Base-by-base conservation (phyloP, 2,888 invertebrate genomes). In the Periphyllus acericola region DNA sequence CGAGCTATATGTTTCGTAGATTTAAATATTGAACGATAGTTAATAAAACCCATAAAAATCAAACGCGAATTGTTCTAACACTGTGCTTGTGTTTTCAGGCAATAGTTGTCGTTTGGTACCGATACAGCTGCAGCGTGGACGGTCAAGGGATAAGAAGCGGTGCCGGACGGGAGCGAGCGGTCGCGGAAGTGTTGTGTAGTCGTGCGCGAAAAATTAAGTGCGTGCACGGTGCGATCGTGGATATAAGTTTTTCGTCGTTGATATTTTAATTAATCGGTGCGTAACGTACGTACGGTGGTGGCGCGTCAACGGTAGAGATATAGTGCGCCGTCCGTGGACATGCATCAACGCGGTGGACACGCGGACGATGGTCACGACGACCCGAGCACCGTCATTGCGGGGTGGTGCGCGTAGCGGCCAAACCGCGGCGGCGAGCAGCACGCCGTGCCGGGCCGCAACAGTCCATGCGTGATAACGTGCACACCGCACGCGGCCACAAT, bases 381-480 rank as follows among this genome's bases (percentile, higher is more conserved):
- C 32, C 84, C 36, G 32, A 46, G 76, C 46, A 75, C 83, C 84
- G 19, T 72, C 71, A 25, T 25, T 21, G 87, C 87, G 66, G 46
- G 60, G 66, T 71, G 88, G 88, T 52, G 86, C 66, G 86, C 86
- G 80, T 85, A 83, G 84, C 89, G 80, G 89, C 86, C 84, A 86
- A 78, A 83, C 72, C 74, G 89, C 89, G 46, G 89, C 71, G 79
- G 85, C 72, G 85, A 80, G 46, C 85, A 68, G 75, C 89, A 40
- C 89, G 85, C 74, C 80, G 86, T 80, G 86, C 80, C 86, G 66
- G 74, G 55, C 71, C 82, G 71, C 76, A 76, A 71, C 72, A 60
- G 83, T 87, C 87, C 87, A 87, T 87, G 87, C 87, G 80, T 81
- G 80, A 87, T 81, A 81, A 87, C 87, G 88, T 60, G 82, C 88